Base-by-base conservation (phyloP, 2,113 vertebrate species). In the Craseonycteris thonglongyai region DNA sequence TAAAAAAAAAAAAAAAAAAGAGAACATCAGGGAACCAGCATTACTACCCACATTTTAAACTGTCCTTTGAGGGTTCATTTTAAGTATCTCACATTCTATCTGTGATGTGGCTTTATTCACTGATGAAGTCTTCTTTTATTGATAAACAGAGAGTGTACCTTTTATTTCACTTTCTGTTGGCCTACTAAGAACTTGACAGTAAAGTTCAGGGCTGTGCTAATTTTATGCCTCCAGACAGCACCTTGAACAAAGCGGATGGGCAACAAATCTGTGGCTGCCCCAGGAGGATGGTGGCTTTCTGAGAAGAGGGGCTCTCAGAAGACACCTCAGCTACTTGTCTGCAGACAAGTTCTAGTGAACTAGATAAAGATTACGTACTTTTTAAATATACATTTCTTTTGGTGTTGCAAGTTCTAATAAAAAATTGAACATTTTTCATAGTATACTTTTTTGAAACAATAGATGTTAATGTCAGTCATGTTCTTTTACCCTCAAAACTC, bases 341-440 rank as follows among this genome's bases (percentile, higher is more conserved):
- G 6, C 15, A 35, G 45, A 81, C 56, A 7, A 47, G 45, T 42
- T 35, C 68, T 38, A 85, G 18, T 74, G 51, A 89, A 12, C 61
- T 74, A 76, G 22, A 38, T n/a, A 54, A 87, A 72, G 45, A 56
- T 21, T 19, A 1, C 35, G 4, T 33, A 40, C 58, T 90, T 95
- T 92, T 61, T 6, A 61, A 42, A 49, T 28, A 21, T 11, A 69
- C 22, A n/a, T 61, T 59, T 45, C 15, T 80, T 58, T 76, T 93
- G 30, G 7, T 75, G 58, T 83, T 65, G 11, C 28, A 19, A 35
- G 10, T 6, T 79, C 1, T 38, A 33, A 51, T 86, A 38, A 80
- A 94, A 79, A 95, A 54, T 83, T 68, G 68, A 59, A 88, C 15
- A 78, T 83, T 90, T 94, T 75, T 33, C 42, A 33, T 56, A 59